Evolutionary conservation across 2,113 vertebrate genomes (phyloP).

Genomic region (Zingel zingel): DNA sequence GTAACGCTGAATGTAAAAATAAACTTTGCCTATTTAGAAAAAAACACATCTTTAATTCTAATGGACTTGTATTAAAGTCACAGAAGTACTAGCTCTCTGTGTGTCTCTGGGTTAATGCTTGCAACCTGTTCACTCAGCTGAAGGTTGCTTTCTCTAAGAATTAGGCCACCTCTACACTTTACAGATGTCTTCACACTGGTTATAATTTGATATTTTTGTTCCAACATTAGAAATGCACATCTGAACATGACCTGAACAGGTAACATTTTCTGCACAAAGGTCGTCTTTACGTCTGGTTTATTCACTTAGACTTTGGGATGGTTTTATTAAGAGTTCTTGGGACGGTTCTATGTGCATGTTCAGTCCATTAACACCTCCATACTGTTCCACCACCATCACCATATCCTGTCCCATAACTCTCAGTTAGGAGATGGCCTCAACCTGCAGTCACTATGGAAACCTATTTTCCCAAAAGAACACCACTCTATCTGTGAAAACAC

Average conservation of each 20-base stretch:
- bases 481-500: neutral
- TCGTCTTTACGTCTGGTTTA: slow-evolving; percentile 16
- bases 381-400: neutral
- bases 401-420: slow-evolving; percentile 23
- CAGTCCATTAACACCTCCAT: slow-evolving; percentile 47
- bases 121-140: neutral
- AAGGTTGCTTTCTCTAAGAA: neutral
- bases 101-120: neutral
- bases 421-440: neutral
- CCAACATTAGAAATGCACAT: slow-evolving; percentile 16
- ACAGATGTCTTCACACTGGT: slow-evolving; percentile 1
- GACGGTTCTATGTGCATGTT: slow-evolving; percentile 38
- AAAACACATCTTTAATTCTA: neutral
- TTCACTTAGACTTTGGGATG: neutral
- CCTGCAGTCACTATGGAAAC: slow-evolving; percentile 15
- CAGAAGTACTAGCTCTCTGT: neutral
- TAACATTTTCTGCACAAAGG: neutral
- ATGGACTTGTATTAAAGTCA: neutral
- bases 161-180: neutral
- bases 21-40: no score
- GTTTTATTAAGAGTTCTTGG: slow-evolving; percentile 6
- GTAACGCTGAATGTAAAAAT: neutral
- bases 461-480: neutral
- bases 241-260: neutral
- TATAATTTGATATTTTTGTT: slow-evolving; percentile 9